Evolutionary conservation across 2,113 vertebrate species (phyloP), one percentile per base, ranked within the genome.

Genomic region (Nestor notabilis): DNA sequence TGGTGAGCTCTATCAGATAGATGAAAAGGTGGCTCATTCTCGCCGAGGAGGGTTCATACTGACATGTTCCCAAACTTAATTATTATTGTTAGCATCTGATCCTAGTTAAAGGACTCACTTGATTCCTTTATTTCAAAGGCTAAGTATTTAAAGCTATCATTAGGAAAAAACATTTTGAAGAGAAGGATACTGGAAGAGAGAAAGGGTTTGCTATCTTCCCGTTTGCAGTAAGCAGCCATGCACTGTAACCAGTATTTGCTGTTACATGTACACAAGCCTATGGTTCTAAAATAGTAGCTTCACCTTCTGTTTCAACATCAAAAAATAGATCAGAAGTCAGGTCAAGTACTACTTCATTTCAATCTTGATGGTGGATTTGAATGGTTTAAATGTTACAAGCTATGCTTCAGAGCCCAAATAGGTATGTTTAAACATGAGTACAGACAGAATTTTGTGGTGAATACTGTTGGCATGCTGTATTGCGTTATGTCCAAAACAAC

Each of bases 391-490:
- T 16, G 41, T 97, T 91, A 97, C 84, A 98, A 97, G 74, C 96
- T 97, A 96, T 91, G 97, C 61, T 97, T 96, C 86, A 91, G 95
- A 95, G 90, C 35, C 85, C 94, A 39, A 94, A 94, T 6, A 77
- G 66, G 90, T 95, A 90, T 88, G 91, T 77, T 95, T 93, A 96
- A 96, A 97, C 84, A 65, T 77, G 84, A 95, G 68, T 96, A 97
- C 93, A 96, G 90, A 97, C 95, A 95, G 94, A 97, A 95, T 68
- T 90, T 92, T 76, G 71, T 86, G 95, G 84, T 96, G 97, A 95
- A 90, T 82, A 96, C 94, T 94, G 85, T 84, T 90, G 96, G 96
- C 97, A 97, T 98, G 98, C 98, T 96, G 95, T 68, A 68, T 83
- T 96, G 96, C 63, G 78, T 96, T 95, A 86, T 81, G 92, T 96